Conservation (phyloP, 1,140 invertebrate species). For the Eueides isabella region DNA sequence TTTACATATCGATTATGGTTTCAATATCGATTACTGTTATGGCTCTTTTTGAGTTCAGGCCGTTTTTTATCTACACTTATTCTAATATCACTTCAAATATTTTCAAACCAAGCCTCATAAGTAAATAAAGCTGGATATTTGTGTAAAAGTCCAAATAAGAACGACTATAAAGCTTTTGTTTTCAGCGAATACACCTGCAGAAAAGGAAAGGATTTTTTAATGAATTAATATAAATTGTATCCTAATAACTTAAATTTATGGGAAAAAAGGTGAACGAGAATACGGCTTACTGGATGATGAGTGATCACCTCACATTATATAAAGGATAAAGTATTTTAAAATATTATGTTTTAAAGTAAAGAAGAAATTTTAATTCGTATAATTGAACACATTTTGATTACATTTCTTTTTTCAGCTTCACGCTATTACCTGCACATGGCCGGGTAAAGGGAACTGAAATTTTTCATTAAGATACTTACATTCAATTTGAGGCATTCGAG, state of each 20-base stretch:
- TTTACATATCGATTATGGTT: background rate
- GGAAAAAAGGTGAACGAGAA: too few species aligned
- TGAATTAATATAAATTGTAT: background rate
- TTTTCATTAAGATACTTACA: too few species aligned
- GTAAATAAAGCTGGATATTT: constrained; percentile 63
- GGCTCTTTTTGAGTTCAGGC: constrained; percentile 29
- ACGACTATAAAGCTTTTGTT: constrained; percentile 33
- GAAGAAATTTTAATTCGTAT: too few species aligned
- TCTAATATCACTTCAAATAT: constrained; percentile 68
- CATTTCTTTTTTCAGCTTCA: too few species aligned
- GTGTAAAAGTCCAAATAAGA: constrained; percentile 51
- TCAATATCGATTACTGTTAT: background rate
- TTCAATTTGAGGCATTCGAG: too few species aligned
- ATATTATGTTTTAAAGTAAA: too few species aligned
- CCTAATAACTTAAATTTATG: background rate
- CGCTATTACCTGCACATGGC: too few species aligned
- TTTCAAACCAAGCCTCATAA: constrained; percentile 71
- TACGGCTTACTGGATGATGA: too few species aligned
- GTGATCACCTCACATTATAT: too few species aligned
- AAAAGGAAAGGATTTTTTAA: constrained; percentile 40
- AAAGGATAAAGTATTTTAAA: too few species aligned
- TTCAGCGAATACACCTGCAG: constrained; percentile 46
- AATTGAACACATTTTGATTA: too few species aligned
- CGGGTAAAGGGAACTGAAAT: too few species aligned
- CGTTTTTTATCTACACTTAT: constrained; percentile 65